These are phyloP conservation scores for Cheilosia urbana DNA, from an alignment of 2,888 invertebrate genomes.

Conservation along the genomic window DNA sequence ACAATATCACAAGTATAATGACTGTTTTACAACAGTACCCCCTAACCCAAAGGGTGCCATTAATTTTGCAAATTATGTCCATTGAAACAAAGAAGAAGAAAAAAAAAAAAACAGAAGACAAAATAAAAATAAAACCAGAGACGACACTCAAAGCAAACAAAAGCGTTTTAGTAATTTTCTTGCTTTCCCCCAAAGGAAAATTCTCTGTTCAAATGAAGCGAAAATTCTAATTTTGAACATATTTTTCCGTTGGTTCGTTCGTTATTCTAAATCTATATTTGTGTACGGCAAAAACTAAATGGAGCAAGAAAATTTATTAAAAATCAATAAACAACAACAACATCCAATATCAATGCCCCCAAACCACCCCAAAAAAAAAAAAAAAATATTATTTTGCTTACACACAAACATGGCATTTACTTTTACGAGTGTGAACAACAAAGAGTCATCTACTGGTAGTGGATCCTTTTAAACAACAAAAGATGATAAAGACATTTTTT, in stretches of 20 bases:
- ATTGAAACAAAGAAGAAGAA: slow-evolving; percentile 30
- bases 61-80: slow-evolving; percentile 50
- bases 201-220: slow-evolving; percentile 55
- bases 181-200: slow-evolving; percentile 13
- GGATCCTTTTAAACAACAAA: slow-evolving; percentile 68
- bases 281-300: slow-evolving; percentile 81
- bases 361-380: neutral
- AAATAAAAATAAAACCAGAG: slow-evolving; percentile 4
- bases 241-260: slow-evolving; percentile 72
- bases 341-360: slow-evolving; percentile 16
- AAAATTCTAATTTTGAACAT: slow-evolving; percentile 65
- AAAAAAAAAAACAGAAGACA: neutral
- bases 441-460: slow-evolving; percentile 64
- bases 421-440: slow-evolving; percentile 72
- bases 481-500: neutral
- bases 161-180: slow-evolving; percentile 50
- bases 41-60: slow-evolving; percentile 30
- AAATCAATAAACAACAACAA: slow-evolving; percentile 73
- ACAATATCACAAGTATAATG: neutral
- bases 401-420: slow-evolving; percentile 67
- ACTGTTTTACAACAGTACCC: neutral
- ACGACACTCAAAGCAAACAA: slow-evolving; percentile 44
- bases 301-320: slow-evolving; percentile 81
- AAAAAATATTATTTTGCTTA: neutral
- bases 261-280: slow-evolving; percentile 76